phyloP scores from a whole-genome alignment of 2,113 vertebrate species.

The Tricholaema leucomelas region DNA sequence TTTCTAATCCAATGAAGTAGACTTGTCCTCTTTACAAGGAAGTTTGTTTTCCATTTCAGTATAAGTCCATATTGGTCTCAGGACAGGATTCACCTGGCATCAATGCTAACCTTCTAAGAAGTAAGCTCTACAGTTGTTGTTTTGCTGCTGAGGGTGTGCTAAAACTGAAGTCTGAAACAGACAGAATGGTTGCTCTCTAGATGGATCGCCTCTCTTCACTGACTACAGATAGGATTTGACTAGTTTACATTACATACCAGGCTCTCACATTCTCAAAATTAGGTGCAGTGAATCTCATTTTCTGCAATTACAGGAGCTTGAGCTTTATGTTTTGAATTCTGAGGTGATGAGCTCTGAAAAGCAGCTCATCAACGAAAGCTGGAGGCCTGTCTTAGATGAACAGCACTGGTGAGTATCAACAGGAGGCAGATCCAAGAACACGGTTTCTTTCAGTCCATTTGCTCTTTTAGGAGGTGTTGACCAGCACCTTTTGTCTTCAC shows the following conservation, averaged over 20 bases:
- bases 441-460: neutral
- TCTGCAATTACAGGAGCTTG: neutral
- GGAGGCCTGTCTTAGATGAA: neutral
- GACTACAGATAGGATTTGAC: neutral
- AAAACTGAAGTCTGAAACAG: neutral
- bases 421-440: neutral
- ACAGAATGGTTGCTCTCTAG: neutral
- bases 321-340: slow-evolving; percentile 10
- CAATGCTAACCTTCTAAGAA: neutral
- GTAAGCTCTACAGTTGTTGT: neutral
- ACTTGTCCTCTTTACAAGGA: neutral
- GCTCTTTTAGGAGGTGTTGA: neutral
- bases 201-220: neutral
- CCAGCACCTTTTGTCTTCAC: neutral
- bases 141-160: neutral
- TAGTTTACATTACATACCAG: slow-evolving; percentile 4
- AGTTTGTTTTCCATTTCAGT: neutral
- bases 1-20: neutral
- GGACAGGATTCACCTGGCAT: neutral
- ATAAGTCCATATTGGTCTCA: neutral
- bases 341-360: slow-evolving; percentile 26
- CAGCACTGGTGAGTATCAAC: neutral
- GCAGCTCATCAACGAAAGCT: neutral
- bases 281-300: slow-evolving; percentile 7
- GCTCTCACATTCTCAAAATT: neutral